Evolutionary conservation across 1,140 invertebrate species (phyloP).

Genomic region (Rhopalosiphum padi): DNA sequence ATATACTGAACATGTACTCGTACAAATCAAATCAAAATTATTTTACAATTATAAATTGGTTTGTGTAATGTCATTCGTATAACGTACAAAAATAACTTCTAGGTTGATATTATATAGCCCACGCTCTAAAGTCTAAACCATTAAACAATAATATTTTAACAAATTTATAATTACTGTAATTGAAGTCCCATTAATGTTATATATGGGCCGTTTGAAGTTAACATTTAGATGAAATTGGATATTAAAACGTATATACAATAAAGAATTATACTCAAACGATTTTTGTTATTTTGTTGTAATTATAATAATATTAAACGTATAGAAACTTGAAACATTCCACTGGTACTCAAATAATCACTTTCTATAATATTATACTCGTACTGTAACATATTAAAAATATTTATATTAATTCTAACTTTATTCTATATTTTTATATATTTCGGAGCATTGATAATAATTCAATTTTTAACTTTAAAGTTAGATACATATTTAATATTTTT

Average conservation of each 20-base stretch:
- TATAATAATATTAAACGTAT: no score
- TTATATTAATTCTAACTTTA: neutral
- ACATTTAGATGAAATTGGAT: neutral
- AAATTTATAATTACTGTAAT: neutral
- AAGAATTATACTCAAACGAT: neutral
- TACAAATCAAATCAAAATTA: neutral
- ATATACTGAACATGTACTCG: neutral
- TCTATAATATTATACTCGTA: neutral
- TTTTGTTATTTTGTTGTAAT: no score
- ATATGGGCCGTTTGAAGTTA: neutral
- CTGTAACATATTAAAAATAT: neutral
- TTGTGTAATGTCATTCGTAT: neutral
- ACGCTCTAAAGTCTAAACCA: neutral
- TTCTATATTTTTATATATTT: neutral
- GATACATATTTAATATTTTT: neutral
- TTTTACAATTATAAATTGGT: slow-evolving; percentile 1
- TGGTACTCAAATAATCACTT: neutral
- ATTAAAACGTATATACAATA: neutral
- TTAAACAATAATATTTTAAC: neutral
- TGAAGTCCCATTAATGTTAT: neutral
- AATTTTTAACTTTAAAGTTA: neutral
- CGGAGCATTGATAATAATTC: neutral
- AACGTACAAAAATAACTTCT: neutral
- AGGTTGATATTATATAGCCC: neutral
- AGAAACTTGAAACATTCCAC: neutral